Evolutionary conservation across 2,797 vertebrate genomes (phyloP).

Genomic region (Manis pentadactyla): DNA sequence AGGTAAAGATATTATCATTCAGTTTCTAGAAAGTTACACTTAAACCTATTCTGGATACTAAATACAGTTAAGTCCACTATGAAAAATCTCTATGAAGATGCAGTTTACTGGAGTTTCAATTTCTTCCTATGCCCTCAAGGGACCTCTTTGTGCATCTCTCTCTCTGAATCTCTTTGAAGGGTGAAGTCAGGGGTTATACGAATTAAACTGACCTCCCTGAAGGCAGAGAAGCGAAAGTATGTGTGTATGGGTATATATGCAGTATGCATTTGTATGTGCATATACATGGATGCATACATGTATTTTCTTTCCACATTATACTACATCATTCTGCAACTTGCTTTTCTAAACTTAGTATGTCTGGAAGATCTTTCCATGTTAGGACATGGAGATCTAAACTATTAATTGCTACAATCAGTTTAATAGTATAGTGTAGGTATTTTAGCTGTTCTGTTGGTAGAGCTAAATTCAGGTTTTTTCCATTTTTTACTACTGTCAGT

Average conservation of each 20-base stretch:
- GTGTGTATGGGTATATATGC: background rate
- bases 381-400: background rate
- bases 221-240: background rate
- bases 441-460: background rate
- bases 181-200: background rate
- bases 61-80: background rate
- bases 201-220: background rate
- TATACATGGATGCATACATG: background rate
- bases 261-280: background rate
- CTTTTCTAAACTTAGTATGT: background rate
- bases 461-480: conserved; percentile 16
- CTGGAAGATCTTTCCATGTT: background rate
- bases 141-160: background rate
- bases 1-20: background rate
- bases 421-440: conserved; percentile 5
- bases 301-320: background rate
- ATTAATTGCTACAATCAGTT: background rate
- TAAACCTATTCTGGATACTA: conserved; percentile 4
- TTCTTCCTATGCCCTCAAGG: background rate
- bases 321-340: background rate
- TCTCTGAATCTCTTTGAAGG: background rate
- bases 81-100: conserved; percentile 8
- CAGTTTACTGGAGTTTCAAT: conserved; percentile 6
- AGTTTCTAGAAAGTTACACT: conserved; percentile 10
- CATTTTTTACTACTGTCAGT: conserved; percentile 24